Evolutionary conservation across 2,888 invertebrate species (phyloP).

Genomic region (Dromius quadrimaculatus): DNA sequence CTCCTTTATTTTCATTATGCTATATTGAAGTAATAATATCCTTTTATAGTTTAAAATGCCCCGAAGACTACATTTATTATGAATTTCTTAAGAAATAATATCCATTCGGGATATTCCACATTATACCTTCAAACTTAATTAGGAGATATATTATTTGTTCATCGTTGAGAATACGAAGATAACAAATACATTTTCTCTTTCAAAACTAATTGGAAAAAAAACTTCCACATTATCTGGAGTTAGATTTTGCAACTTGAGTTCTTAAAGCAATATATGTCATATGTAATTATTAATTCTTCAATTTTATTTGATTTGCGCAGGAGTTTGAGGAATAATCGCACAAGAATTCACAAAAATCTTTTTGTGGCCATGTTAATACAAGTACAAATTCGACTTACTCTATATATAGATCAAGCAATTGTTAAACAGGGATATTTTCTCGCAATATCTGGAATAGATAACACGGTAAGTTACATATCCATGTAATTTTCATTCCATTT

Average conservation of each 20-base stretch:
- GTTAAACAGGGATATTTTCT: conserved; percentile 60
- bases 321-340: conserved; percentile 83
- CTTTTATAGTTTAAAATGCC: background rate
- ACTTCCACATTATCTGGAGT: too few relatives aligned
- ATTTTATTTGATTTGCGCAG: conserved; percentile 66
- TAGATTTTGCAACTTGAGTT: too few relatives aligned
- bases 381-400: conserved; percentile 77
- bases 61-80: background rate
- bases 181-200: too few relatives aligned
- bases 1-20: background rate
- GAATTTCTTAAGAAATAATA: background rate
- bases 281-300: too few relatives aligned
- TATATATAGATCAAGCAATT: conserved; percentile 80
- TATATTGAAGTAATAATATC: background rate
- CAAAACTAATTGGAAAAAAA: too few relatives aligned
- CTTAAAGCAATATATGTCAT: too few relatives aligned
- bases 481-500: background rate
- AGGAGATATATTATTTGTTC: too few relatives aligned
- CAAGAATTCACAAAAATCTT: conserved; percentile 87
- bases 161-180: too few relatives aligned
- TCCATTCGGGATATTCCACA: too few relatives aligned
- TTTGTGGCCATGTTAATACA: conserved; percentile 86
- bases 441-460: conserved; percentile 71
- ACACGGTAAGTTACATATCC: conserved; percentile 70
- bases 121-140: too few relatives aligned